Evolutionary conservation across 2,797 vertebrate genomes (phyloP).

Genomic region (Leuciscus waleckii): DNA sequence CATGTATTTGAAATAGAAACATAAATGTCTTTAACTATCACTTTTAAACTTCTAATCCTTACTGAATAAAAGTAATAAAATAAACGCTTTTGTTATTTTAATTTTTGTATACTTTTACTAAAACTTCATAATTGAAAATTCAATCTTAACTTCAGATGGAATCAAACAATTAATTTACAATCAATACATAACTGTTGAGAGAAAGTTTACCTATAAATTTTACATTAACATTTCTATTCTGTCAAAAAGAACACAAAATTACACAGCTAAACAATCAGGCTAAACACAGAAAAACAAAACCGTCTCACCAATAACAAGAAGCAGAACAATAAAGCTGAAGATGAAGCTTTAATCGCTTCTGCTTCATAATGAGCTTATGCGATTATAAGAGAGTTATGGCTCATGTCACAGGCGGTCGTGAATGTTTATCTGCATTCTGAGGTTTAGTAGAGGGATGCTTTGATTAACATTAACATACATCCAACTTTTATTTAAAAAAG

Average conservation of each 20-base stretch:
- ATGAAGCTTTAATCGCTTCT: slow-evolving; percentile 27
- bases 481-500: neutral
- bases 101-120: neutral
- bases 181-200: neutral
- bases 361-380: slow-evolving; percentile 33
- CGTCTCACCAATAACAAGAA: neutral
- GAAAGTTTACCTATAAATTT: neutral
- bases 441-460: slow-evolving; percentile 20
- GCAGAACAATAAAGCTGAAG: slow-evolving; percentile 9
- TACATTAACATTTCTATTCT: neutral
- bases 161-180: neutral
- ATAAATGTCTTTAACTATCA: neutral
- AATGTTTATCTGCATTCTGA: slow-evolving; percentile 35
- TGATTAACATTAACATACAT: slow-evolving; percentile 16
- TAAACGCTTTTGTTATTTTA: too few relatives aligned
- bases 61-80: neutral
- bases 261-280: too few relatives aligned
- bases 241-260: neutral
- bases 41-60: neutral
- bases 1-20: neutral
- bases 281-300: neutral
- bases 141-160: neutral
- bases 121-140: neutral
- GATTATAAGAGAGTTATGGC: slow-evolving; percentile 45
- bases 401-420: neutral